phyloP scores from a whole-genome alignment of 2,113 vertebrate genomes.

The Stegastes partitus region DNA sequence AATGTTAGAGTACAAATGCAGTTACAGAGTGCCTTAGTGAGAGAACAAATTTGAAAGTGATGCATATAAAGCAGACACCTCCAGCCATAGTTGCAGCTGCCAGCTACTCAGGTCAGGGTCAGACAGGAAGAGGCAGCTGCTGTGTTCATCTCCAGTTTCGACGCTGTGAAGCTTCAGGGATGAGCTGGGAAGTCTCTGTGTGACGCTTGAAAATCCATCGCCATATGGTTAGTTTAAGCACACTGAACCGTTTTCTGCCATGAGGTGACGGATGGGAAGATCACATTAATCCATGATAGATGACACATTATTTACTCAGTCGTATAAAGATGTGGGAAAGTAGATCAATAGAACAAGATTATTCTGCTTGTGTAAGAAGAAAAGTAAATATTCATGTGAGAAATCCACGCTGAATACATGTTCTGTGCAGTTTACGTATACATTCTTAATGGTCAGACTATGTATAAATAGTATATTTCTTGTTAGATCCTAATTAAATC shows the following conservation, averaged over 20 bases:
- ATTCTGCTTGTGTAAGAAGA: neutral
- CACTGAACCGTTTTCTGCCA: neutral
- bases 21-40: neutral
- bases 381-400: neutral
- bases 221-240: slow-evolving; percentile 32
- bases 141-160: slow-evolving; percentile 26
- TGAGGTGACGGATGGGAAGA: neutral
- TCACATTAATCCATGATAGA: neutral
- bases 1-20: no score
- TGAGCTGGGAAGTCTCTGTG: slow-evolving; percentile 17
- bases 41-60: neutral
- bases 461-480: no score
- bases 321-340: neutral
- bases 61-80: neutral
- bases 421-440: neutral
- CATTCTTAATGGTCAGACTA: neutral
- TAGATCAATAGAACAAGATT: neutral
- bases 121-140: slow-evolving; percentile 4
- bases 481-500: no score
- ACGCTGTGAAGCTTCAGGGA: slow-evolving; percentile 20
- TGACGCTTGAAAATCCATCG: slow-evolving; percentile 22
- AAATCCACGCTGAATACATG: neutral
- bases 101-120: neutral
- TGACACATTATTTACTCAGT: neutral
- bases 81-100: slow-evolving; percentile 8